phyloP scores from a whole-genome alignment of 2,888 invertebrate species.

The Plebejus argus region DNA sequence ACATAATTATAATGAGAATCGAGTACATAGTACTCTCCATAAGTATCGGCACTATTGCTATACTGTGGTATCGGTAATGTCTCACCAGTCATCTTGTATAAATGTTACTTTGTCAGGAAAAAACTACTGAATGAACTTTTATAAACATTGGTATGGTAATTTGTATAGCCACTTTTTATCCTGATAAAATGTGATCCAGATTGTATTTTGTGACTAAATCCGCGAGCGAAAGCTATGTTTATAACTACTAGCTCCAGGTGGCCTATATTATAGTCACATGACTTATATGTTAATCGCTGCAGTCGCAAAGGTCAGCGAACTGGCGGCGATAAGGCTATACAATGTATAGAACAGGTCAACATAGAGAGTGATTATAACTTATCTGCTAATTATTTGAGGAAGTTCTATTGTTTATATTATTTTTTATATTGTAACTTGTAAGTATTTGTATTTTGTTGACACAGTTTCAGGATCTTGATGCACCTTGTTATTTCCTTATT shows the following conservation, averaged over 20 bases:
- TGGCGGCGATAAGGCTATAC: neutral
- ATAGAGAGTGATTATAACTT: neutral
- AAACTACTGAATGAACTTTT: too few species aligned
- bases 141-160: too few species aligned
- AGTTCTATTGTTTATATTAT: conserved; percentile 7
- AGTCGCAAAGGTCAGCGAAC: neutral
- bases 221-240: neutral
- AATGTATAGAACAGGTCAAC: conserved; percentile 7
- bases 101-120: too few species aligned
- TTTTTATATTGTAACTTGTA: neutral
- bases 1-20: too few species aligned
- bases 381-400: conserved; percentile 13
- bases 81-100: too few species aligned
- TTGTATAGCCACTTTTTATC: neutral
- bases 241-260: neutral
- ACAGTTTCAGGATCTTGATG: neutral
- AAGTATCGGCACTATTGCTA: too few species aligned
- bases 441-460: neutral
- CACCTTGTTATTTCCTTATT: too few species aligned
- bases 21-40: too few species aligned
- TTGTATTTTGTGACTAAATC: neutral
- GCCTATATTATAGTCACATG: neutral
- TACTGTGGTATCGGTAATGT: too few species aligned
- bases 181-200: neutral
- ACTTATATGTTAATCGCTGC: neutral